Percentiles rank a stretch among this genome's conserved stretches.
These are phyloP conservation scores for Pachyuromys duprasi DNA, from an alignment of 2,797 vertebrate genomes.

Conservation along the genomic window DNA sequence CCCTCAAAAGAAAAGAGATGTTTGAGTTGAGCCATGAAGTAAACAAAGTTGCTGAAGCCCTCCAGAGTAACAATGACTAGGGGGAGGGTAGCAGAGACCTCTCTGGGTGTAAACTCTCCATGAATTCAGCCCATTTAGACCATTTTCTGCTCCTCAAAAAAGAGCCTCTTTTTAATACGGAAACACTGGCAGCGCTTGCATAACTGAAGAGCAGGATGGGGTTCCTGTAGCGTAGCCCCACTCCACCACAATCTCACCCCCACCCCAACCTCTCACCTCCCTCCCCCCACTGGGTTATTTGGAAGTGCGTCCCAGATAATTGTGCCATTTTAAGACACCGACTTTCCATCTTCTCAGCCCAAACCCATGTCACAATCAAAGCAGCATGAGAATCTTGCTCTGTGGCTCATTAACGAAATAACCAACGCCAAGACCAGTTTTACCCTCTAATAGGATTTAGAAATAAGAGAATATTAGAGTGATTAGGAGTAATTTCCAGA, in stretches of 20 bases:
- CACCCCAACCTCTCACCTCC: background rate
- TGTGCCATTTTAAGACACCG: background rate
- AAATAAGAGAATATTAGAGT: background rate
- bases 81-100: background rate
- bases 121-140: background rate
- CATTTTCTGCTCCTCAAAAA: background rate
- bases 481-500: slow-evolving; percentile 30
- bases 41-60: background rate
- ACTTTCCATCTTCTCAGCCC: slow-evolving; percentile 40
- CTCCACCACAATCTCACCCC: background rate
- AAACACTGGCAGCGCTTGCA: background rate
- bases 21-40: background rate
- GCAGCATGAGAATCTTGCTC: background rate
- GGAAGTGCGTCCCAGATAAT: background rate
- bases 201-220: background rate
- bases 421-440: background rate
- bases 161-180: background rate
- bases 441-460: slow-evolving; percentile 41
- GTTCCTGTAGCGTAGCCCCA: background rate
- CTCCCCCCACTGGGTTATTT: background rate
- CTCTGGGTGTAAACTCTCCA: background rate
- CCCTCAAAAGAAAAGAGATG: background rate
- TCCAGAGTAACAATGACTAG: background rate
- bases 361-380: background rate
- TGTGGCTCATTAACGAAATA: slow-evolving; percentile 29